Evolutionary conservation across 1,140 invertebrate species (phyloP), one percentile per base, ranked within the genome.

Genomic region (Physella acuta): DNA sequence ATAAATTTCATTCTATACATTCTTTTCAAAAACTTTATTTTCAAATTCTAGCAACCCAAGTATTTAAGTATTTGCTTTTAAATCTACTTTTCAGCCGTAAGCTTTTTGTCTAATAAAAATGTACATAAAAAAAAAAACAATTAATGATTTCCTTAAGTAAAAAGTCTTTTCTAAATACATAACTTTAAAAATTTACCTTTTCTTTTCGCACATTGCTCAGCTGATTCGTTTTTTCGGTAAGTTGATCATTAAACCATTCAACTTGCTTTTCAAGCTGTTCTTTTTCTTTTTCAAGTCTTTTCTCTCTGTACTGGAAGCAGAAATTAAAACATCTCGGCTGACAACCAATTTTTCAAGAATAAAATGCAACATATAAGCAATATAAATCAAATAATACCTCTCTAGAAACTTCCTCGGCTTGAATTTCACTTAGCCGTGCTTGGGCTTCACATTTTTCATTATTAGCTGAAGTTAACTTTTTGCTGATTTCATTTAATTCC

Each of bases 211-310:
- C 85, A 70, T 89, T 89, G 75, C 93, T 89, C 36, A 95, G 82
- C 86, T 95, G 92, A 14, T 89, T 88, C 56, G 90, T 91, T 78
- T 90, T 89, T 49, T 90, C 88, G 56, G 90, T 88, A 1, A 96
- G 83, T 83, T 95, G 92, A 73, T 90, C 88, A 71, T 90, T 91
- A 11, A 96, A 83, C 70, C 89, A 87, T 71, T 90, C 86, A 71
- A 94, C 90, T 86, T 94, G 92, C 74, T 91, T 90, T 72, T 89
- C 88, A 28, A 94, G 79, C 63, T 94, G 87, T 16, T 86, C 83
- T 71, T 89, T 88, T 84, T 95, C 93, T 82, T 92, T 90, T 74
- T 94, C 91, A 55, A 94, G 85, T n/a, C 91, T 86, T 78, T 91
- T 91, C 84, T 94, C 92, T 83, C 91, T 65, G 63, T 79, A 81